phyloP scores from a whole-genome alignment of 2,113 vertebrate genomes.

The Craseonycteris thonglongyai region DNA sequence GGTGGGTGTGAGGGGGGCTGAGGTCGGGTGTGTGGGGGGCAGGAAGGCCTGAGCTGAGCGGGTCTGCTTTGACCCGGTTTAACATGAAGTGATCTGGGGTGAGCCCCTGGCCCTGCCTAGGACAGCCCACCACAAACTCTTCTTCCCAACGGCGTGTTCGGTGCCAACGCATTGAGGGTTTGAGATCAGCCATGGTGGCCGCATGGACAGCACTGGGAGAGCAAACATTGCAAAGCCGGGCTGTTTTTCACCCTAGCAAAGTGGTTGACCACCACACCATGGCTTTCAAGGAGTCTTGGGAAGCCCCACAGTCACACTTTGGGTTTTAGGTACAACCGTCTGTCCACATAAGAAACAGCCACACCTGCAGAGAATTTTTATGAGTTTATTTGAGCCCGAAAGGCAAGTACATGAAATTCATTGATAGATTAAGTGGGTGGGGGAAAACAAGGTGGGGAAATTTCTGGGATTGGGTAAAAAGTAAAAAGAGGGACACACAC shows the following conservation, averaged over 20 bases:
- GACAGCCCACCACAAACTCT: accelerated
- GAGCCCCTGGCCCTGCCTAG: accelerated
- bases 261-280: neutral
- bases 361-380: no score
- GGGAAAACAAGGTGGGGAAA: no score
- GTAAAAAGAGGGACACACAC: no score
- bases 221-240: neutral
- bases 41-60: neutral
- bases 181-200: neutral
- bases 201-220: neutral
- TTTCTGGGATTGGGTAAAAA: no score
- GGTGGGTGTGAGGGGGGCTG: accelerated
- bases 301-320: neutral
- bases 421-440: no score
- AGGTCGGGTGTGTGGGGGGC: neutral
- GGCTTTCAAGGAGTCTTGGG: neutral
- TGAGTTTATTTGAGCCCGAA: no score
- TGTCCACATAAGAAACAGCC: no score
- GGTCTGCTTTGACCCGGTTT: neutral
- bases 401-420: no score
- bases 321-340: neutral
- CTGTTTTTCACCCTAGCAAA: neutral
- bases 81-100: accelerated
- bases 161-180: neutral
- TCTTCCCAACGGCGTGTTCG: neutral